Percentiles rank a stretch among this genome's conserved stretches.
phyloP scores from a whole-genome alignment of 2,797 vertebrate species.

The Salarias fasciatus region DNA sequence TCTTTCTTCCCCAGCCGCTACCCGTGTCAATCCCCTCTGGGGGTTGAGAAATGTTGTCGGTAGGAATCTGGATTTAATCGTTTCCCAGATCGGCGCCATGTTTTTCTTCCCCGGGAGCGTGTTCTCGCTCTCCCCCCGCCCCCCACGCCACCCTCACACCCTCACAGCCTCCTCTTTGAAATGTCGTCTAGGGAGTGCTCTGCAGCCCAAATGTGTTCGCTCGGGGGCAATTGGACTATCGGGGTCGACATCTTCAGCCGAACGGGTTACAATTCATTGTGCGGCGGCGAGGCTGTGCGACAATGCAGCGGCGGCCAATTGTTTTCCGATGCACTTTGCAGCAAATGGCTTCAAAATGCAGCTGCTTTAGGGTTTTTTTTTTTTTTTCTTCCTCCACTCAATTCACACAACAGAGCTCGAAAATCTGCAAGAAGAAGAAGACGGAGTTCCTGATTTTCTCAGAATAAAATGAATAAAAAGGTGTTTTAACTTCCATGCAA shows the following conservation, averaged over 20 bases:
- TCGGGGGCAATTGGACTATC: slow-evolving; percentile 49
- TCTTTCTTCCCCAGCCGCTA: slow-evolving; percentile 42
- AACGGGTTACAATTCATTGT: slow-evolving; percentile 39
- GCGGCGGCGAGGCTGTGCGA: slow-evolving; percentile 7
- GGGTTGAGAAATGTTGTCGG: slow-evolving; percentile 61
- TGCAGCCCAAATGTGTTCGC: slow-evolving; percentile 58
- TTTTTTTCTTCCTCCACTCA: too few species aligned
- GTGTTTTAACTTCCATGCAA: too few species aligned
- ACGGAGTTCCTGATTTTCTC: background rate
- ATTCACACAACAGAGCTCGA: background rate
- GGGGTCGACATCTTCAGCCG: slow-evolving; percentile 52
- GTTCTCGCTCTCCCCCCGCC: slow-evolving; percentile 41
- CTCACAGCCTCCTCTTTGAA: slow-evolving; percentile 44
- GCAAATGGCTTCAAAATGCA: background rate
- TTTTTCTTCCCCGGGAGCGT: slow-evolving; percentile 66
- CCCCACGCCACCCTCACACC: slow-evolving; percentile 42
- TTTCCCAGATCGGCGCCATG: slow-evolving; percentile 66
- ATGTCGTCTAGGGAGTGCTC: slow-evolving; percentile 61
- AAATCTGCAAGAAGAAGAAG: background rate
- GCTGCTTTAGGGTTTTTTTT: slow-evolving; percentile 5
- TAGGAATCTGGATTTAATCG: slow-evolving; percentile 76
- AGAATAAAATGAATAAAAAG: too few species aligned
- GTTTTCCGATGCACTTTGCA: slow-evolving; percentile 10
- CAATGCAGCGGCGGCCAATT: slow-evolving; percentile 1
- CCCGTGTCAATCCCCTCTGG: slow-evolving; percentile 56